phyloP scores from a whole-genome alignment of 2,888 invertebrate species.

The Calameuta filiformis region DNA sequence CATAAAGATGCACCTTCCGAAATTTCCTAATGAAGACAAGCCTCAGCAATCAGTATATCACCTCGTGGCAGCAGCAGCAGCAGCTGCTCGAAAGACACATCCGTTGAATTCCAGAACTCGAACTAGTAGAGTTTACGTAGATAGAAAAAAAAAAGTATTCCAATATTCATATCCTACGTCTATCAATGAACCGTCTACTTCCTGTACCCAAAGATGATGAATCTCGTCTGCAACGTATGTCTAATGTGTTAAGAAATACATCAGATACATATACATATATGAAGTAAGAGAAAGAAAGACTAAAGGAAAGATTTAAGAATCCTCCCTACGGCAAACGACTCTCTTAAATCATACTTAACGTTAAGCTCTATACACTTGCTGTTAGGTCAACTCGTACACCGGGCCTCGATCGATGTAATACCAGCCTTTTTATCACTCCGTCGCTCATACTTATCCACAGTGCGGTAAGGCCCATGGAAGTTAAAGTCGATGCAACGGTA shows the following conservation, averaged over 20 bases:
- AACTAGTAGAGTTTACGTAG: not conserved
- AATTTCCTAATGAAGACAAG: not conserved
- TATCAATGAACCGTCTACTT: not conserved
- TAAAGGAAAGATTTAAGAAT: not conserved
- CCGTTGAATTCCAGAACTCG: not conserved
- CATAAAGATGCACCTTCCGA: not conserved
- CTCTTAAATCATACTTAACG: constrained; percentile 18
- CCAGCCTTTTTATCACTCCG: constrained; percentile 22
- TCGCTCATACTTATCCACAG: constrained; percentile 13
- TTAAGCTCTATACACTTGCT: constrained; percentile 12
- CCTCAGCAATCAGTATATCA: constrained; percentile 1
- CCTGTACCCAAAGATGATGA: not conserved
- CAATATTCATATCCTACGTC: not conserved
- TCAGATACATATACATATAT: not conserved
- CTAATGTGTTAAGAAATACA: not conserved
- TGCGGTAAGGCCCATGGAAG: not conserved
- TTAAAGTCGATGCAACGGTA: not conserved
- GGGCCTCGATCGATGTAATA: constrained; percentile 19
- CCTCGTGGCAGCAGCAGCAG: not conserved
- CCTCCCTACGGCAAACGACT: not conserved
- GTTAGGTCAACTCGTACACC: constrained; percentile 4
- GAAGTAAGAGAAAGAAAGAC: not conserved
- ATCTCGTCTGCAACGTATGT: not conserved
- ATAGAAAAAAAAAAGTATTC: not conserved
- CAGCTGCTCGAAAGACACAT: not conserved